phyloP scores from a whole-genome alignment of 2,113 vertebrate species.

The Phalacrocorax carbo region DNA sequence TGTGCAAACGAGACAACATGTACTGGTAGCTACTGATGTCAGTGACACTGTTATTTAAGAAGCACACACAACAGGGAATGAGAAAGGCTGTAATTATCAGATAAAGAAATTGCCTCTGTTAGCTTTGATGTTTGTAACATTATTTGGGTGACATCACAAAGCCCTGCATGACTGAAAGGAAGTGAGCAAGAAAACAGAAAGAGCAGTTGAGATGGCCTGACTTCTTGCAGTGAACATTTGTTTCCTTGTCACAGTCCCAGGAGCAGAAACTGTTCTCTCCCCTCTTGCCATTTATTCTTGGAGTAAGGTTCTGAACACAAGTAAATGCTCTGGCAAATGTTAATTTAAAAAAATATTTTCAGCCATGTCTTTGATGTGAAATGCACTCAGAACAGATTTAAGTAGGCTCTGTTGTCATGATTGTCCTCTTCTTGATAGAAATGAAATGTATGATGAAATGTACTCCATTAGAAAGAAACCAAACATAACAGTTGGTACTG shows the following conservation, averaged over 20 bases:
- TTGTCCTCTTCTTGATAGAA: not conserved
- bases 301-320: not conserved
- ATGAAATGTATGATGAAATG: not conserved
- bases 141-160: not conserved
- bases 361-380: not conserved
- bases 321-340: not conserved
- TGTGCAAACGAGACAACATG: not conserved
- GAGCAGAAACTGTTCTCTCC: not conserved
- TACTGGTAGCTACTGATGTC: constrained; percentile 42
- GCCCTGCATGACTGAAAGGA: not conserved
- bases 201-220: not conserved
- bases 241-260: not conserved
- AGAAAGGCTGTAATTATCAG: constrained; percentile 3
- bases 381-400: not conserved
- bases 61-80: not conserved
- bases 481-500: not conserved
- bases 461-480: not conserved
- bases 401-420: not conserved
- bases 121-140: not conserved
- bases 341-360: not conserved
- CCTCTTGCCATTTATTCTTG: not conserved
- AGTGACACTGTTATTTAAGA: constrained; percentile 5
- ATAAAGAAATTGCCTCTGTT: constrained; percentile 18
- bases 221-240: not conserved
- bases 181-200: not conserved